Percentiles rank a stretch among this genome's conserved stretches.
These are phyloP conservation scores for Parnassius glacialis DNA, from an alignment of 2,888 invertebrate species.

Conservation along the genomic window DNA sequence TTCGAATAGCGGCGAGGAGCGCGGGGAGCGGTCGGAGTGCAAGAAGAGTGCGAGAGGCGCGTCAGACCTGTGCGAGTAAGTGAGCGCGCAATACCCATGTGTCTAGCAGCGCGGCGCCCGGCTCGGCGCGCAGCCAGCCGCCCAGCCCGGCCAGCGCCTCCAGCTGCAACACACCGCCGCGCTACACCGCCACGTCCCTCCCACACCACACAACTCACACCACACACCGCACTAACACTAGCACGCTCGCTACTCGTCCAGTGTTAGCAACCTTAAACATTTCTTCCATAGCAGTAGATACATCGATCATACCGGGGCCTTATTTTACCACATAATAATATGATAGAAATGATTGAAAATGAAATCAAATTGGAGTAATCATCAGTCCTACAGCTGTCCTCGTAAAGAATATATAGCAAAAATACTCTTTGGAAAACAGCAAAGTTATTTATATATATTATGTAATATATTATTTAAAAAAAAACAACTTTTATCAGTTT, in stretches of 20 bases:
- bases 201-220: slow-evolving; percentile 23
- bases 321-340: too few species aligned
- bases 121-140: slow-evolving; percentile 77
- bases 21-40: slow-evolving; percentile 19
- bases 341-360: too few species aligned
- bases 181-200: slow-evolving; percentile 38
- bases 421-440: too few species aligned
- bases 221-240: slow-evolving; percentile 7
- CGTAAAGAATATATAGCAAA: too few species aligned
- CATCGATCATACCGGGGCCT: too few species aligned
- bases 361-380: too few species aligned
- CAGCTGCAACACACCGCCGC: slow-evolving; percentile 72
- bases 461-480: too few species aligned
- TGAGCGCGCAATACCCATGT: slow-evolving; percentile 82
- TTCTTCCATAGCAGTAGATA: too few species aligned
- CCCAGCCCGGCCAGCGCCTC: slow-evolving; percentile 78
- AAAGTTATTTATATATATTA: too few species aligned
- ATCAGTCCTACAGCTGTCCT: too few species aligned
- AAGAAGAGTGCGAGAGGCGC: slow-evolving; percentile 50
- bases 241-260: slow-evolving; percentile 16
- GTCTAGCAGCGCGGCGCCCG: slow-evolving; percentile 75
- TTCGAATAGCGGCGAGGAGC: slow-evolving; percentile 10
- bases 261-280: too few species aligned
- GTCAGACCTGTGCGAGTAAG: slow-evolving; percentile 80
- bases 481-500: too few species aligned